Evolutionary conservation across 2,113 vertebrate genomes (phyloP).

Genomic region (Cricetomys ansorgei): DNA sequence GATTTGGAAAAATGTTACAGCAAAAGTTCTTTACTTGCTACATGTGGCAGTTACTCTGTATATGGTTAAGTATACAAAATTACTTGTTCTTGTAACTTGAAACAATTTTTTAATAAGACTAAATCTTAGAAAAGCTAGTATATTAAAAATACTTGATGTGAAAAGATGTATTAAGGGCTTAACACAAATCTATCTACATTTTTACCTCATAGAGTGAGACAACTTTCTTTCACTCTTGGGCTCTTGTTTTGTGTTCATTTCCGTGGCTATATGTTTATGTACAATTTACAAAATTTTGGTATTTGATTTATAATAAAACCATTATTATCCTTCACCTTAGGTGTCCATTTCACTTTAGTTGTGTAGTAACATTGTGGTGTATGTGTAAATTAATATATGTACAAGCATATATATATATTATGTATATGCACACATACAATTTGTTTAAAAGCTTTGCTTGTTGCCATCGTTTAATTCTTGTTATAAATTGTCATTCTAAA

Average conservation of each 20-base stretch:
- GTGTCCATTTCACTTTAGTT: constrained; percentile 48
- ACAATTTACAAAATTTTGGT: constrained; percentile 55
- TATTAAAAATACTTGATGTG: constrained; percentile 60
- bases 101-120: constrained; percentile 52
- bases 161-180: constrained; percentile 61
- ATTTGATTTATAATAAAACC: constrained; percentile 59
- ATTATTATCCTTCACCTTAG: constrained; percentile 31
- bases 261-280: constrained; percentile 41
- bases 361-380: not conserved
- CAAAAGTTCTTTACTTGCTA: constrained; percentile 15
- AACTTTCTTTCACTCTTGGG: not conserved
- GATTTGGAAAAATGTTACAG: constrained; percentile 21
- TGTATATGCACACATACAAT: not conserved
- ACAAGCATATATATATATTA: not conserved
- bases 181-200: constrained; percentile 37
- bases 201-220: constrained; percentile 46
- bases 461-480: constrained; percentile 24
- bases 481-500: constrained; percentile 56
- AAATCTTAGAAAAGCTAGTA: constrained; percentile 57
- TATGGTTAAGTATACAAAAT: constrained; percentile 45
- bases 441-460: constrained; percentile 53
- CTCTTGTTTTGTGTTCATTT: constrained; percentile 40
- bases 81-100: constrained; percentile 42
- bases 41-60: constrained; percentile 12
- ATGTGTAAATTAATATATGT: not conserved